Evolutionary conservation across 1,140 invertebrate species (phyloP), one percentile per base, ranked within the genome.

Genomic region (Alviniconcha marisindica): DNA sequence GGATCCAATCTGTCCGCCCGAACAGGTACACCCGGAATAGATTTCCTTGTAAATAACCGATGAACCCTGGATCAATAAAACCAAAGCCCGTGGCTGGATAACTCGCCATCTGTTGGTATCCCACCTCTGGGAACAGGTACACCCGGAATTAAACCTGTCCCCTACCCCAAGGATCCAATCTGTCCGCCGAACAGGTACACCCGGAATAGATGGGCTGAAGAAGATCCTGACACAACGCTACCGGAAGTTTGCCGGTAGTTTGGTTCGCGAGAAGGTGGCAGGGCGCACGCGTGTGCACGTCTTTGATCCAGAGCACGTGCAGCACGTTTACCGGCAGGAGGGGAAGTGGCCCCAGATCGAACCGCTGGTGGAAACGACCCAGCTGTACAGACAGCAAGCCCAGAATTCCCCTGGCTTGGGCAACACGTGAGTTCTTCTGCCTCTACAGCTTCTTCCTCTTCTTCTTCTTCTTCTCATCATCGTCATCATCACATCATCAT

Each of bases 371-470:
- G 94, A 94, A 86, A 94, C 94, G 0, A 92, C 92, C 18, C 91
- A 94, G 87, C 83, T 93, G 42, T 95, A 94, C 87, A 90, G 93
- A 85, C 86, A 93, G 86, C 90, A 93, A 88, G 92, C 91, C 60
- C 87, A 92, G 81, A 88, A 94, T 81, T 94, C 93, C 33, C 92
- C 91, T 14, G 95, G 95, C 31, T 88, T 95, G 21, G 94, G 95
- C 44, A 95, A 95, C 88, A 92, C 92, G 94, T 95, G 90, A 91
- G 91, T 85, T 48, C 7, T n/a, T n/a, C n/a, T n/a, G n/a, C n/a
- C n/a, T n/a, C n/a, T n/a, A n/a, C n/a, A n/a, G n/a, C n/a, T n/a
- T n/a, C n/a, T n/a, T n/a, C n/a, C n/a, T n/a, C n/a, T n/a, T n/a
- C n/a, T n/a, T n/a, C n/a, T n/a, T n/a, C n/a, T n/a, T n/a, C n/a